Evolutionary conservation across 2,888 invertebrate genomes (phyloP).

Genomic region (Lasioglossum malachurum): DNA sequence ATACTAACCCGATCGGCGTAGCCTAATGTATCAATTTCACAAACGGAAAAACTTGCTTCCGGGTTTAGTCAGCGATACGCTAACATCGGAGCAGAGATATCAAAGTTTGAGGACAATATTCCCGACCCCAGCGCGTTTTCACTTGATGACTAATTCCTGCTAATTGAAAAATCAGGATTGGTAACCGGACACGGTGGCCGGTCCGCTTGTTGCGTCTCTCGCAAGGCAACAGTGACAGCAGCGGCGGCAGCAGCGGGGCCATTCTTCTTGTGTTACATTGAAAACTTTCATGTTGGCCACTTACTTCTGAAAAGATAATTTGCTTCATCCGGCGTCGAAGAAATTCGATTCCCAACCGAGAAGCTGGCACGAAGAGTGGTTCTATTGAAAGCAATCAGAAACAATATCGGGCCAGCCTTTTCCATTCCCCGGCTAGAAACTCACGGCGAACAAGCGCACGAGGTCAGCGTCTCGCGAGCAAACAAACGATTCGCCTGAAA

Average conservation of each 20-base stretch:
- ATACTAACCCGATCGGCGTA: background rate
- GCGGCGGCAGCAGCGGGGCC: background rate
- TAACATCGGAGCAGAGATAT: background rate
- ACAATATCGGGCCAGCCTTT: constrained; percentile 47
- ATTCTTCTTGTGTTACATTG: constrained; percentile 12
- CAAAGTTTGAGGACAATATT: background rate
- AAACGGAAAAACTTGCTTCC: background rate
- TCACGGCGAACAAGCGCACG: constrained; percentile 29
- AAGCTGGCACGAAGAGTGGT: constrained; percentile 33
- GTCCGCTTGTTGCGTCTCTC: constrained; percentile 1
- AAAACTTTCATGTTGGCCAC: constrained; percentile 8
- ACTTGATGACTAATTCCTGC: constrained; percentile 3
- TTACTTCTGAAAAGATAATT: constrained; percentile 19
- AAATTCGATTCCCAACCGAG: background rate
- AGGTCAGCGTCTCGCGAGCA: constrained; percentile 45
- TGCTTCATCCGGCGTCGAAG: background rate
- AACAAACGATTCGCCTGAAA: constrained; percentile 46
- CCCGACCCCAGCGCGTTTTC: background rate
- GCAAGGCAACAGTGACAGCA: background rate
- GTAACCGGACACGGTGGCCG: background rate
- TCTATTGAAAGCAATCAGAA: constrained; percentile 30
- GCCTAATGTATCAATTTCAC: constrained; percentile 10
- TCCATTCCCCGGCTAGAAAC: constrained; percentile 39
- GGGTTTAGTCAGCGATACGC: background rate
- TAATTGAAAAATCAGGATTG: constrained; percentile 19